These are phyloP conservation scores for Kryphioiulus occultus DNA, from an alignment of 2,888 invertebrate genomes.

Conservation along the genomic window DNA sequence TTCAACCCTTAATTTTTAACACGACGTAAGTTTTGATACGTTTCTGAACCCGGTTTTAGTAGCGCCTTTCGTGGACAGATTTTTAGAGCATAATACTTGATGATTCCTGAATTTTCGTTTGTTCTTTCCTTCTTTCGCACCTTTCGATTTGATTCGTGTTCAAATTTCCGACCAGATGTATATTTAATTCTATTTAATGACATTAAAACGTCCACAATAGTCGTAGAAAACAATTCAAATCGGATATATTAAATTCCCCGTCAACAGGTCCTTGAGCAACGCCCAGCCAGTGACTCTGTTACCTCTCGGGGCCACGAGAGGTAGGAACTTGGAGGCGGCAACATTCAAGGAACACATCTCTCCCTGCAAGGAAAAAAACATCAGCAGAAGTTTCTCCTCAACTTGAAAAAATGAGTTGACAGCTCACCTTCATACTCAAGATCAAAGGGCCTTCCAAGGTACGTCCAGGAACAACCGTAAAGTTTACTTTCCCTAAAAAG, in stretches of 20 bases:
- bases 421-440: background rate
- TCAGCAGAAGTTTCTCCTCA: background rate
- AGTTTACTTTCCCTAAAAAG: background rate
- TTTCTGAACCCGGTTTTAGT: background rate
- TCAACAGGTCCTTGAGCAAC: constrained; percentile 61
- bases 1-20: background rate
- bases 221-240: constrained; percentile 51
- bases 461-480: constrained; percentile 47
- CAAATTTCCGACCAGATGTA: background rate
- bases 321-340: constrained; percentile 37
- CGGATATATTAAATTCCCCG: constrained; percentile 65
- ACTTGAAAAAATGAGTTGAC: background rate
- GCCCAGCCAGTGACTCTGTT: constrained; percentile 58
- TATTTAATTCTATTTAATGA: constrained; percentile 37
- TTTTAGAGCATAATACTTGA: background rate
- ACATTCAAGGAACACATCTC: constrained; percentile 54
- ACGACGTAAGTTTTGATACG: background rate
- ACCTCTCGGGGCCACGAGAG: background rate
- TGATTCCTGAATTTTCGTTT: background rate
- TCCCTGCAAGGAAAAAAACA: constrained; percentile 59
- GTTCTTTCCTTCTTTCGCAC: background rate
- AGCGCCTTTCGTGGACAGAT: background rate
- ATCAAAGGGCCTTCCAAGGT: constrained; percentile 1
- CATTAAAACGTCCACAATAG: background rate
- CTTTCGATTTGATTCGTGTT: background rate